Base-by-base conservation (phyloP, 2,113 vertebrate genomes). In the Forbesichthys agassizii region DNA sequence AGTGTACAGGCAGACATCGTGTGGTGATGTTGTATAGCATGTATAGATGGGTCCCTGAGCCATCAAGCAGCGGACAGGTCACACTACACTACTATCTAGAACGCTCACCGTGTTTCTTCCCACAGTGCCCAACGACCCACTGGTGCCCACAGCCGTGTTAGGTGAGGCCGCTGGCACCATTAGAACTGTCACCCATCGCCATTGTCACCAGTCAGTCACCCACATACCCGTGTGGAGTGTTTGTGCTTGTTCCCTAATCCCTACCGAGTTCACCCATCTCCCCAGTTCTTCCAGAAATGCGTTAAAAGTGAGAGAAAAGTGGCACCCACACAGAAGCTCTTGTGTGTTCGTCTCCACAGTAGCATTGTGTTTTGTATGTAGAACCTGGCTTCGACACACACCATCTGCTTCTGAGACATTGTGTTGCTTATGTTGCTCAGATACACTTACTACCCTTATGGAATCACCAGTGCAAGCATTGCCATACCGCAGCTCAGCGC, bases 111-210 rank as follows among this genome's bases (percentile, higher is more conserved):
- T 92, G 88, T 96, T 93, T 97, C 96, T 95, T 94, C 92, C 95
- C 82, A 10, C 96, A 99, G 98, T 95, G 94, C 96, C 98, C 93
- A 98, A 95, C 93, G 98, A 99, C 81, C 96, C 97, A 66, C 96
- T 99, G 93, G 98, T 99, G 89, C 98, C 98, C 78, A 99, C 98
- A 52, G 98, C 97, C 84, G 98, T 99, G 92, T 93, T 99, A 98
- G 98, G 98, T 99, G 98, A 99, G 98, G 92, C 90, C 84, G 73
- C 14, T 66, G 60, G 71, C 75, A 68, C 79, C 66, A 71, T 56
- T 71, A 67, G 58, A 69, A 61, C 10, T 71, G 54, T 78, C 74
- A 58, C 66, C 70, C 76, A 68, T 69, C 81, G 75, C 64, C 71
- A 33, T 16, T 27, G 61, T 47, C 64, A 46, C 77, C 74, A 75